phyloP scores from a whole-genome alignment of 2,888 invertebrate species.

The Drosophila monieri region DNA sequence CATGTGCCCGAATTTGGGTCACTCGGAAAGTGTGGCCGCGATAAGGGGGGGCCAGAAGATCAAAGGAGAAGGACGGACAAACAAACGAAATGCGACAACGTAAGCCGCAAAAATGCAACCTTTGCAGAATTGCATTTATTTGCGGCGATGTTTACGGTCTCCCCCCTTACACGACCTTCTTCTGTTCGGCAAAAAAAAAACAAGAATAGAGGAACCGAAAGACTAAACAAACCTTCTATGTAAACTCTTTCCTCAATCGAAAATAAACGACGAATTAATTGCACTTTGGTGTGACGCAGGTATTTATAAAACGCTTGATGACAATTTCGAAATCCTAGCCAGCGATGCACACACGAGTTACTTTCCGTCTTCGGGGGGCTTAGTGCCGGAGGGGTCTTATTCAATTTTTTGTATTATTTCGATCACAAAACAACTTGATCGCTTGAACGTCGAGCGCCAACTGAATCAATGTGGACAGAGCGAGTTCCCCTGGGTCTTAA shows the following conservation, averaged over 20 bases:
- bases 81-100: slow-evolving; percentile 6
- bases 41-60: slow-evolving; percentile 11
- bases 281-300: slow-evolving; percentile 20
- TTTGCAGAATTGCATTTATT: slow-evolving; percentile 20
- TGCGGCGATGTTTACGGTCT: slow-evolving; percentile 8
- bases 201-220: slow-evolving; percentile 20
- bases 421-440: slow-evolving; percentile 69
- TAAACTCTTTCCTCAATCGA: slow-evolving; percentile 11
- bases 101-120: slow-evolving; percentile 28
- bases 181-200: slow-evolving; percentile 16
- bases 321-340: slow-evolving; percentile 29
- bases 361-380: slow-evolving; percentile 1
- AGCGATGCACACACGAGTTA: slow-evolving; percentile 20
- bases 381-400: not conserved
- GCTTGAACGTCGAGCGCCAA: slow-evolving; percentile 68
- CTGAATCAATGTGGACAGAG: slow-evolving; percentile 60
- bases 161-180: slow-evolving; percentile 51
- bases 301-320: slow-evolving; percentile 23
- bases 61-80: not conserved
- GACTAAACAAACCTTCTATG: slow-evolving; percentile 59
- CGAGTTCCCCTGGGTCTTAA: slow-evolving; percentile 59
- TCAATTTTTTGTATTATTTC: not conserved
- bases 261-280: slow-evolving; percentile 27
- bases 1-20: slow-evolving; percentile 22
- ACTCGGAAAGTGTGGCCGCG: slow-evolving; percentile 1